Base-by-base conservation (phyloP, 1,140 invertebrate genomes). In the Rhynchophorus ferrugineus region DNA sequence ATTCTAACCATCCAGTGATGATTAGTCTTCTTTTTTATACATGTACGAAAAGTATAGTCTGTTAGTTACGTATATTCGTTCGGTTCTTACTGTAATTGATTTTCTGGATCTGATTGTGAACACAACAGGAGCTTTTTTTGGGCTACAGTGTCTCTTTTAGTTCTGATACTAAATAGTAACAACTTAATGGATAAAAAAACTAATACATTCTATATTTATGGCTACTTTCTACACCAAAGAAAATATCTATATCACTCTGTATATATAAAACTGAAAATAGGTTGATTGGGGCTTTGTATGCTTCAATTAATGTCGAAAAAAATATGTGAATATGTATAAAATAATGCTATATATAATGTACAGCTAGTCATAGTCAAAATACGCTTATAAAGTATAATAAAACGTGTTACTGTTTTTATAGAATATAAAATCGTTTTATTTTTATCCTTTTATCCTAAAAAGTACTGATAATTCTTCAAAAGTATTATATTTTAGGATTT, bases 301-400 rank as follows among this genome's bases (percentile, higher is more conserved):
- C 47, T 49, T 29, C 36, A 43, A 36, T 41, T 49, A 35, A 52
- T 56, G 49, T 52, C 45, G 56, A 53, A 62, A 61, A 63, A 64
- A 65, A 59, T 56, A 22, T 65, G 64, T 68, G 66, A 65, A 68
- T 66, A 68, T 67, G 64, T 65, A 66, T 60, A 66, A 69, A 66
- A 66, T 66, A 66, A 63, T 56, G 61, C 63, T 67, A 67, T 64
- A 66, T 68, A 69, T 67, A 67, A 62, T 69, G 65, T 69, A 69
- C 67, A 66, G 66, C 67, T 69, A 69, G 67, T 69, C 67, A 69
- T 69, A 69, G 67, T 64, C 58, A 65, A 66, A 63, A 67, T 69
- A 69, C 67, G 67, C 67, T 69, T 69, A 69, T 60, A 67, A 67
- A 64, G 64, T 65, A 67, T 63, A 54, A 67, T 65, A 65, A 66